phyloP scores from a whole-genome alignment of 2,888 invertebrate genomes.

The Byasa hedistus region DNA sequence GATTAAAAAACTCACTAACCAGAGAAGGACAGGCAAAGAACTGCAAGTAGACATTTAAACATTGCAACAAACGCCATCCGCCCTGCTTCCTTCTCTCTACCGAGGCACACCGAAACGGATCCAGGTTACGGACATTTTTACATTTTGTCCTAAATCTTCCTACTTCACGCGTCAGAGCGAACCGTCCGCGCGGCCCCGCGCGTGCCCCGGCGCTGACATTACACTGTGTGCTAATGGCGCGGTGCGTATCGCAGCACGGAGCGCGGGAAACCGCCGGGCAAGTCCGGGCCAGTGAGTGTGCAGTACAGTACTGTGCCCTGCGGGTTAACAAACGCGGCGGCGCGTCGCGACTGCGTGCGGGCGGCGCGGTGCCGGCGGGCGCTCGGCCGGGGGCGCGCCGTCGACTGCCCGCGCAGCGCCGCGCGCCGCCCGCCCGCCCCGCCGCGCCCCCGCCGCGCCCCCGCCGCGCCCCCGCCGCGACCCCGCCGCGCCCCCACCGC shows the following conservation, averaged over 20 bases:
- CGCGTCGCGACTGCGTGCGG: constrained; percentile 30
- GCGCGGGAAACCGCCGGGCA: constrained; percentile 8
- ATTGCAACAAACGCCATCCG: background rate
- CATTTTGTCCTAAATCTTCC: constrained; percentile 9
- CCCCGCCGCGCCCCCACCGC: background rate
- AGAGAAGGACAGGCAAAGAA: background rate
- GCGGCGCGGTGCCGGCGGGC: constrained; percentile 34
- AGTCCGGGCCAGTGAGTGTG: constrained; percentile 4
- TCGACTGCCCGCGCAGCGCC: constrained; percentile 16
- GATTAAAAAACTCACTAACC: constrained; percentile 12
- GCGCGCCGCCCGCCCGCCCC: constrained; percentile 1
- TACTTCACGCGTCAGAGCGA: constrained; percentile 20
- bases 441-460: background rate
- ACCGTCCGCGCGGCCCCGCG: no score
- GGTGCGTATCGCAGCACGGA: no score
- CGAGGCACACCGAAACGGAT: background rate
- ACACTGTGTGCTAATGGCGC: no score
- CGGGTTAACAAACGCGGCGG: constrained; percentile 9
- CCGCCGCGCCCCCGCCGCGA: background rate
- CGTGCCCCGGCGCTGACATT: no score
- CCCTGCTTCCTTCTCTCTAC: background rate
- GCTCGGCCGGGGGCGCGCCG: constrained; percentile 26
- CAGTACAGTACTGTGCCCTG: background rate
- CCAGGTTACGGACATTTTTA: constrained; percentile 1
- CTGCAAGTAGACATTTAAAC: constrained; percentile 4